Percentiles rank a stretch among this genome's conserved stretches.
These are phyloP conservation scores for Troides helena DNA, from an alignment of 2,888 invertebrate genomes.

Conservation along the genomic window DNA sequence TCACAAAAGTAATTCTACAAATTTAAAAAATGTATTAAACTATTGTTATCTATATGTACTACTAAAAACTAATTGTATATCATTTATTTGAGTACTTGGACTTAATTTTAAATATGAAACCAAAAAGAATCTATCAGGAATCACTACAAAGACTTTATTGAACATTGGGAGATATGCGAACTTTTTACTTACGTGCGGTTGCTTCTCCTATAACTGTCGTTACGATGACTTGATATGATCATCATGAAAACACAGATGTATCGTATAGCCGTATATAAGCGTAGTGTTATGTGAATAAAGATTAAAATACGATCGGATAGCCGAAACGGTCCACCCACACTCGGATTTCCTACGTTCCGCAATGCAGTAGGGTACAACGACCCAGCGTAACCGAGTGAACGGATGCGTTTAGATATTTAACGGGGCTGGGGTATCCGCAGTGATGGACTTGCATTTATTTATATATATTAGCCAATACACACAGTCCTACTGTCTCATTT, in stretches of 20 bases:
- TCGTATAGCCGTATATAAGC: background rate
- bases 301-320: constrained; percentile 5
- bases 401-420: constrained; percentile 28
- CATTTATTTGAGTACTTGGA: too few relatives aligned
- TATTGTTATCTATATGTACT: too few relatives aligned
- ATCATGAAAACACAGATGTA: background rate
- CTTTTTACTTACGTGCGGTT: background rate
- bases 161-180: background rate
- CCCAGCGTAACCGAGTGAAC: constrained; percentile 20
- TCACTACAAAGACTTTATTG: too few relatives aligned
- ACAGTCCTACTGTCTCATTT: background rate
- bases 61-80: background rate
- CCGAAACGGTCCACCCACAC: constrained; percentile 28
- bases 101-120: too few relatives aligned
- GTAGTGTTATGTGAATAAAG: background rate
- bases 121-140: too few relatives aligned
- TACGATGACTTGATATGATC: background rate
- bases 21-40: too few relatives aligned
- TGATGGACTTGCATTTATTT: constrained; percentile 10
- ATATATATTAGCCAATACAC: background rate
- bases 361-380: constrained; percentile 30
- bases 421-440: constrained; percentile 24
- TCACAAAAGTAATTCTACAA: too few relatives aligned
- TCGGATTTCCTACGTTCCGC: constrained; percentile 28
- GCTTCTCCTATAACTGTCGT: background rate